Evolutionary conservation across 2,113 vertebrate genomes (phyloP).

Genomic region (Psilopogon haemacephalus): DNA sequence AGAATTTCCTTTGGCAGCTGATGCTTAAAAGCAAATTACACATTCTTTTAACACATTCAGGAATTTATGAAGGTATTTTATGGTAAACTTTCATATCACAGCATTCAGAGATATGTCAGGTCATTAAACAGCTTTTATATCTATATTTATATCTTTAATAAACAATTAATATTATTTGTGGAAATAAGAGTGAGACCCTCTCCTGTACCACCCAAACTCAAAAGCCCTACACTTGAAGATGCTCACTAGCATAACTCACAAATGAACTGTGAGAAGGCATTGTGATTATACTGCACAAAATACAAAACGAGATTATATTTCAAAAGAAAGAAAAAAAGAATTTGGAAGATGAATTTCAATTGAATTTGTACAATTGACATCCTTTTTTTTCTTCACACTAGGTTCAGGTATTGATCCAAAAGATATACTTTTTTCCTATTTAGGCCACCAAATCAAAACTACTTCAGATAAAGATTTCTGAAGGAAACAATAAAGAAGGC

Average conservation of each 20-base stretch:
- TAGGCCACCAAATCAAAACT: neutral
- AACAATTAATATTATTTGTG: neutral
- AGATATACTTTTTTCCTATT: neutral
- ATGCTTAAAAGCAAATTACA: neutral
- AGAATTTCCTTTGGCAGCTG: neutral
- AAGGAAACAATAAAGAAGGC: neutral
- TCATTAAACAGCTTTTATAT: neutral
- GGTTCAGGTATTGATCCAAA: neutral
- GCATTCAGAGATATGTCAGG: neutral
- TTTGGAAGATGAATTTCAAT: neutral
- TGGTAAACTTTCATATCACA: neutral
- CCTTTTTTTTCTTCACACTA: neutral
- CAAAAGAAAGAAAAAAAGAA: neutral
- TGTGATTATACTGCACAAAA: neutral
- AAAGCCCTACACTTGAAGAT: neutral
- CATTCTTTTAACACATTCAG: neutral
- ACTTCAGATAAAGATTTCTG: neutral
- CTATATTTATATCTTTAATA: neutral
- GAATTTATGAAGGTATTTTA: neutral
- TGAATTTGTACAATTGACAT: neutral
- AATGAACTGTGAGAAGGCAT: neutral
- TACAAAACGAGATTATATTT: neutral
- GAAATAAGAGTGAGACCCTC: neutral
- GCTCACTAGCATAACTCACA: fast-evolving
- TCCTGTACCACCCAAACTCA: neutral